phyloP scores from a whole-genome alignment of 2,888 invertebrate species.

The Microdon myrmicae region DNA sequence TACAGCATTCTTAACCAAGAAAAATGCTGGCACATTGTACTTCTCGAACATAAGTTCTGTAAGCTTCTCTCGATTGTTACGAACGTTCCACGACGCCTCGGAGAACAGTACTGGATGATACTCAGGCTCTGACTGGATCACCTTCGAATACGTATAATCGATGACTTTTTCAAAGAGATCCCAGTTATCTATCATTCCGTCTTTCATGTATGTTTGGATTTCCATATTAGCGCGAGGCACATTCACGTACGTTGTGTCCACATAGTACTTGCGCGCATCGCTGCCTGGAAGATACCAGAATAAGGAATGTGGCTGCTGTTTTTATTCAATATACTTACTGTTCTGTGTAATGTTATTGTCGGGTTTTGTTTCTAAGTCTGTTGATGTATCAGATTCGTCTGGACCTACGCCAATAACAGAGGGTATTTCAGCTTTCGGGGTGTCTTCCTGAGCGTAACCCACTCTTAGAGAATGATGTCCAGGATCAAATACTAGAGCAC shows the following conservation, averaged over 20 bases:
- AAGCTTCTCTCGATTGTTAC: constrained; percentile 91
- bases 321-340: constrained; percentile 54
- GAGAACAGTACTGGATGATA: constrained; percentile 98
- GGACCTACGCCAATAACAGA: constrained; percentile 89
- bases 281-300: constrained; percentile 56
- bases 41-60: constrained; percentile 99
- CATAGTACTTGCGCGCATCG: constrained; percentile 76
- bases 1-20: constrained; percentile 97
- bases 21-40: constrained; percentile 98
- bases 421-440: constrained; percentile 98
- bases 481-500: constrained; percentile 96
- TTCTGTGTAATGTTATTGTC: constrained; percentile 76
- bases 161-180: constrained; percentile 96
- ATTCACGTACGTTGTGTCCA: constrained; percentile 93
- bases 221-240: constrained; percentile 92
- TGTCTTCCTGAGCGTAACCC: constrained; percentile 93
- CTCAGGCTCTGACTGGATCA: constrained; percentile 93
- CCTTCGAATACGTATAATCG: constrained; percentile 93
- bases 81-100: constrained; percentile 96
- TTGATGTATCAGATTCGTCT: constrained; percentile 71
- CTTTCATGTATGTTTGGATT: constrained; percentile 92
- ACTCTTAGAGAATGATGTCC: constrained; percentile 88
- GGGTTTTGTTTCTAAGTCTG: constrained; percentile 80
- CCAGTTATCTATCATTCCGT: constrained; percentile 99
- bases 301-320: too few species aligned